These are phyloP conservation scores for Mus pahari DNA, from an alignment of 2,113 vertebrate species.

Conservation along the genomic window DNA sequence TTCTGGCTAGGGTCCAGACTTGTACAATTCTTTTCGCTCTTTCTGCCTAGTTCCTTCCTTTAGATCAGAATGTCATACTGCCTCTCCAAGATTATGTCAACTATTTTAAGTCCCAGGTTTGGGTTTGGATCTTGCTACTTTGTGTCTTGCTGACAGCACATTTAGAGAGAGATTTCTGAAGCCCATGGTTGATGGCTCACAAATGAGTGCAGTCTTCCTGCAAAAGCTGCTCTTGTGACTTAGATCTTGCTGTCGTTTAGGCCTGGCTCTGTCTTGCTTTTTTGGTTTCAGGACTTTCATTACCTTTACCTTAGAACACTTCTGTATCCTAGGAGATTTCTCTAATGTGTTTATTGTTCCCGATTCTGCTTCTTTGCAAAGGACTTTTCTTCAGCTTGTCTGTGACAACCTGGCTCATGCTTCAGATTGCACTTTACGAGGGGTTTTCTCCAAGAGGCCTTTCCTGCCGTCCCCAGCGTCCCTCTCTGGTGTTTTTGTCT, in stretches of 20 bases:
- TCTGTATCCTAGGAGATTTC: background rate
- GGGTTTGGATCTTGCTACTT: background rate
- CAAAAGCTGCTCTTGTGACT: background rate
- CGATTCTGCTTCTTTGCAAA: background rate
- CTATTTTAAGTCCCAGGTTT: background rate
- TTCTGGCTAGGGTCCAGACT: background rate
- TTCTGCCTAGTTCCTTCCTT: conserved; percentile 4
- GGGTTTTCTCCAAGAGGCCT: background rate
- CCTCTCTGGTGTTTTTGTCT: background rate
- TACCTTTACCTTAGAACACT: background rate
- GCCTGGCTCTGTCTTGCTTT: background rate
- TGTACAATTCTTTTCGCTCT: background rate
- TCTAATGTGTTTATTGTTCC: background rate
- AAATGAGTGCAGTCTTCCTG: background rate
- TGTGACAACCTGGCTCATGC: background rate
- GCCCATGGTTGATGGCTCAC: background rate
- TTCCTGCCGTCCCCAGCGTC: background rate
- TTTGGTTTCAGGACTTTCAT: background rate
- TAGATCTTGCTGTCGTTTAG: background rate
- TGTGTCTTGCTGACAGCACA: background rate
- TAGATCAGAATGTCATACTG: background rate
- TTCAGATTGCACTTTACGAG: background rate
- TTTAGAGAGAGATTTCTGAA: background rate
- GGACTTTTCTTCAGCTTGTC: background rate
- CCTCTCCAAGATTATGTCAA: conserved; percentile 8